Percentiles rank a stretch among this genome's conserved stretches.
These are phyloP conservation scores for Ceramica pisi DNA, from an alignment of 2,888 invertebrate species.

Conservation along the genomic window DNA sequence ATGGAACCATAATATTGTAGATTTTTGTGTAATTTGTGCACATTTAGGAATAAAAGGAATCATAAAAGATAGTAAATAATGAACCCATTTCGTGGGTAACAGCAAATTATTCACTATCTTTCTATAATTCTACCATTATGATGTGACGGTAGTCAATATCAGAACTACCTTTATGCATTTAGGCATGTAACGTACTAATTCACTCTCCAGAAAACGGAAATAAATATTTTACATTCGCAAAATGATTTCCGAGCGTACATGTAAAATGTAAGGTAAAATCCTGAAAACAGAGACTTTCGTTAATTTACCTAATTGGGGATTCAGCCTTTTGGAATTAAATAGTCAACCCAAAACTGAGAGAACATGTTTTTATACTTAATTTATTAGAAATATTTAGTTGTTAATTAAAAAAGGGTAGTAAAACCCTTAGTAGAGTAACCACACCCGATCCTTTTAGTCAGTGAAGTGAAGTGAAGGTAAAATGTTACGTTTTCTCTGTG, in stretches of 20 bases:
- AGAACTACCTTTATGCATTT: too few species aligned
- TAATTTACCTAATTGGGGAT: conserved; percentile 33
- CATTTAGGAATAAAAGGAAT: background rate
- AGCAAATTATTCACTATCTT: too few species aligned
- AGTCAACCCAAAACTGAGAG: conserved; percentile 26
- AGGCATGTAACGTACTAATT: background rate
- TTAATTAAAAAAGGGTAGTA: conserved; percentile 34
- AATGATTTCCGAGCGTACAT: background rate
- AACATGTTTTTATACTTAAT: conserved; percentile 30
- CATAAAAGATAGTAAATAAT: background rate
- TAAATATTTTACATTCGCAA: background rate
- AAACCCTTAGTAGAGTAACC: background rate
- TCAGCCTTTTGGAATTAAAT: conserved; percentile 17
- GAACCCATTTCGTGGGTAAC: too few species aligned
- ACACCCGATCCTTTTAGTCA: conserved; percentile 11
- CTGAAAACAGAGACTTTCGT: conserved; percentile 12
- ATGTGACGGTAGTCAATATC: too few species aligned
- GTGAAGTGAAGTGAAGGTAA: conserved; percentile 7
- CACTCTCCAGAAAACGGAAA: conserved; percentile 1
- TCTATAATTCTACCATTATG: too few species aligned
- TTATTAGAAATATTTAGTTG: conserved; percentile 42
- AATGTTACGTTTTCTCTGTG: conserved; percentile 19
- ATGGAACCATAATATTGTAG: background rate
- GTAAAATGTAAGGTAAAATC: background rate
- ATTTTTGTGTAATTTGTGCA: background rate